These are phyloP conservation scores for Tinea trinotella DNA, from an alignment of 2,888 invertebrate genomes.

Conservation along the genomic window DNA sequence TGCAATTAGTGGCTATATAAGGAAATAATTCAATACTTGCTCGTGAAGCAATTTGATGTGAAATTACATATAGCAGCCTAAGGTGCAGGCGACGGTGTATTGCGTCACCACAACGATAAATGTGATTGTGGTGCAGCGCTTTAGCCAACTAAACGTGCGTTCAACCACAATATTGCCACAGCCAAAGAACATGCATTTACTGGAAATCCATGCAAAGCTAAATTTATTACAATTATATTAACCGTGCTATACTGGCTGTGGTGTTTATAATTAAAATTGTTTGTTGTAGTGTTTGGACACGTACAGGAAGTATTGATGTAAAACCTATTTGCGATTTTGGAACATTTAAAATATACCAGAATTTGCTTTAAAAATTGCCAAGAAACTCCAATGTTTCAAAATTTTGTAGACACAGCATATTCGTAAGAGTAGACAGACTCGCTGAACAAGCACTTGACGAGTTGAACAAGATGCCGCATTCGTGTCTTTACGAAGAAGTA, in stretches of 20 bases:
- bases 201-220: background rate
- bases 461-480: constrained; percentile 43
- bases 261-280: background rate
- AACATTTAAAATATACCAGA: constrained; percentile 25
- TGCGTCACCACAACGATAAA: constrained; percentile 21
- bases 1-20: background rate
- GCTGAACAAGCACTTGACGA: constrained; percentile 57
- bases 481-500: constrained; percentile 21
- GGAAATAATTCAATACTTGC: background rate
- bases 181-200: background rate
- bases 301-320: background rate
- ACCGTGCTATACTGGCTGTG: background rate
- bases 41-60: background rate
- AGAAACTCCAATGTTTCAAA: constrained; percentile 10
- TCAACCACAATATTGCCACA: constrained; percentile 19
- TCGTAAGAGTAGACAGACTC: constrained; percentile 34
- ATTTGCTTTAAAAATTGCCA: constrained; percentile 24
- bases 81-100: constrained; percentile 19
- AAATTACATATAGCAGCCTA: constrained; percentile 3
- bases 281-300: constrained; percentile 11
- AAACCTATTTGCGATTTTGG: constrained; percentile 23
- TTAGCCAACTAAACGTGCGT: constrained; percentile 20
- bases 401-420: constrained; percentile 18
- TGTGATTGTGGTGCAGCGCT: constrained; percentile 19
- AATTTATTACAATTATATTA: background rate